Percentiles rank a stretch among this genome's conserved stretches.
Conservation (phyloP, 92 coral and sea anemone genomes). For the Metridium senile region DNA sequence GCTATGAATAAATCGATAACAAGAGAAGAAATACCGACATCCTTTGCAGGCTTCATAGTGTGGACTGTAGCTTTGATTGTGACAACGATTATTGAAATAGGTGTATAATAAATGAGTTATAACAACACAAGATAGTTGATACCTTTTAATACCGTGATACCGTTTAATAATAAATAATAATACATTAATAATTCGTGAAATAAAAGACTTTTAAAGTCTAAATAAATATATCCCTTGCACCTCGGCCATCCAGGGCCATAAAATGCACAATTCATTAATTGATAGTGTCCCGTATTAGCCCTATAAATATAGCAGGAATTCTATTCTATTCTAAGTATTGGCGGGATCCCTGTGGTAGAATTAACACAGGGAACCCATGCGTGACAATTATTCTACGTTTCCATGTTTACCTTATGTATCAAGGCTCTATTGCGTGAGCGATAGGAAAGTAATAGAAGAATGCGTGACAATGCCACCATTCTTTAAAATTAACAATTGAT, state of each 20-base stretch:
- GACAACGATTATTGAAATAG: too few species aligned
- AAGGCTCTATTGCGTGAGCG: not conserved
- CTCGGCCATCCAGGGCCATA: constrained; percentile 42
- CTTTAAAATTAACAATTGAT: not conserved
- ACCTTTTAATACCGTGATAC: constrained; percentile 35
- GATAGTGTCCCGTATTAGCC: not conserved
- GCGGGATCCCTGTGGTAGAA: not conserved
- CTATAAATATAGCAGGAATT: not conserved
- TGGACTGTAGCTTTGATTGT: too few species aligned
- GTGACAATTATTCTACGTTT: not conserved
- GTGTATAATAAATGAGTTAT: not conserved
- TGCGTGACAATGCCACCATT: not conserved
- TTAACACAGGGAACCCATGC: not conserved
- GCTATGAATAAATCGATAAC: too few species aligned
- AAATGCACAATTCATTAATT: constrained; percentile 22
- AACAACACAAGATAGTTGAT: not conserved
- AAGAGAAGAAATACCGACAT: too few species aligned
- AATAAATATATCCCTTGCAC: constrained; percentile 53
- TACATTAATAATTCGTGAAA: constrained; percentile 20
- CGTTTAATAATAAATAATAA: constrained; percentile 39
- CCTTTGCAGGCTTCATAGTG: too few species aligned
- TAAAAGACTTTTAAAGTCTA: constrained; percentile 31
- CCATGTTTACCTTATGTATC: not conserved
- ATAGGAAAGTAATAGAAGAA: not conserved
- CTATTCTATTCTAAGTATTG: too few species aligned